Evolutionary conservation across 2,797 vertebrate species (phyloP), one percentile per base, ranked within the genome.

Genomic region (Hybognathus amarus): DNA sequence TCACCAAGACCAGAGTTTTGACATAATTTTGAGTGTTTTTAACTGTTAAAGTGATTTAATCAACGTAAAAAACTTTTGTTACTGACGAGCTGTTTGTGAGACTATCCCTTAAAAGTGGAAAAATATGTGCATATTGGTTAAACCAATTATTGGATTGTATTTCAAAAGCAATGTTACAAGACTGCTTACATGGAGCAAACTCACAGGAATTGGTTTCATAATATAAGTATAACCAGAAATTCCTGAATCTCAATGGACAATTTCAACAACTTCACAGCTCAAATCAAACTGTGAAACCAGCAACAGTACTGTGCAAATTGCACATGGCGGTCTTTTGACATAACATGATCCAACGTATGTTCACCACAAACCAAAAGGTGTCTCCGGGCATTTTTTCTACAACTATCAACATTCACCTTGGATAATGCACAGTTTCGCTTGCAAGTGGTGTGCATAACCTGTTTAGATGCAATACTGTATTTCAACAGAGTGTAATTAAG

Each of bases 401-500:
- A 15, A 47, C 77, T 27, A 27, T 69, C 64, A 79, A 9, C 15
- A 70, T 71, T 80, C 67, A 61, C 63, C 7, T 73, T 47, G 13
- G 40, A 47, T 42, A 12, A 59, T 17, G 8, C 40, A 6, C 27
- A 3, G 2, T 47, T 63, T 47, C 7, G 4, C 56, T 33, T 71
- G 38, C 40, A 61, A 13, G 12, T 30, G n/a, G 36, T 22, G n/a
- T 45, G 13, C 40, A 63, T 63, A 42, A 73, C 79, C 54, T 59
- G 42, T 61, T 45, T n/a, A 73, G 13, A 73, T 38, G 56, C 24
- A 47, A 36, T 63, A 73, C 38, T 63, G 40, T 24, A 64, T 81
- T 81, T 81, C 68, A 63, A 81, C 68, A 81, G 7, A 15, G 30
- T 50, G 27, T 50, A 73, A 73, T 38, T 81, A 80, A 61, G 24